These are phyloP conservation scores for Callospermophilus lateralis DNA, from an alignment of 2,113 vertebrate genomes.

Conservation along the genomic window DNA sequence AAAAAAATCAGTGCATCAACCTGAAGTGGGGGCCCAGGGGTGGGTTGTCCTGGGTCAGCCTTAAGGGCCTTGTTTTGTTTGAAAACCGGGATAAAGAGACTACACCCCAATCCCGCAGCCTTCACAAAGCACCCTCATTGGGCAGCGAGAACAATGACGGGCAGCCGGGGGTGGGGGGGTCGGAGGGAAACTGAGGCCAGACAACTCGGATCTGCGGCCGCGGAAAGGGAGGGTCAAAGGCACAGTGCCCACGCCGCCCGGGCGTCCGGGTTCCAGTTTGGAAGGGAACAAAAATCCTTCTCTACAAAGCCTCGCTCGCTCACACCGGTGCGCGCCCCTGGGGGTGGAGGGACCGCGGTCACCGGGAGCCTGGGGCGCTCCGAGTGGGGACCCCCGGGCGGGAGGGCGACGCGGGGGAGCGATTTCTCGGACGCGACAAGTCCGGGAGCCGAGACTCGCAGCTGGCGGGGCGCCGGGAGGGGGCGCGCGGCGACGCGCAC, in stretches of 20 bases:
- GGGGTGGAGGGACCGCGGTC: background rate
- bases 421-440: background rate
- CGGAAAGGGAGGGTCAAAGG: slow-evolving; percentile 32
- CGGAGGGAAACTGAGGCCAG: slow-evolving; percentile 68
- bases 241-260: background rate
- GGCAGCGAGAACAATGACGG: slow-evolving; percentile 75
- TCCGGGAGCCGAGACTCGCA: background rate
- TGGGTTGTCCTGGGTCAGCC: background rate
- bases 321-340: background rate
- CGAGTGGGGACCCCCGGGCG: background rate
- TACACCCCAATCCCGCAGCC: slow-evolving; percentile 56
- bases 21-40: background rate
- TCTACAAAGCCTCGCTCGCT: background rate
- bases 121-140: slow-evolving; percentile 63
- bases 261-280: background rate
- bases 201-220: background rate
- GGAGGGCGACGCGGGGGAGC: background rate
- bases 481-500: slow-evolving; percentile 58
- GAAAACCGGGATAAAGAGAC: background rate
- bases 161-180: slow-evolving; percentile 5
- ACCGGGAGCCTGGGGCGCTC: background rate
- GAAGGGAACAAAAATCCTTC: background rate
- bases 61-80: slow-evolving; percentile 14
- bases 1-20: slow-evolving; percentile 43
- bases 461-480: slow-evolving; percentile 47